Conservation (phyloP, 2,888 invertebrate genomes). For the Tipula lateralis region DNA sequence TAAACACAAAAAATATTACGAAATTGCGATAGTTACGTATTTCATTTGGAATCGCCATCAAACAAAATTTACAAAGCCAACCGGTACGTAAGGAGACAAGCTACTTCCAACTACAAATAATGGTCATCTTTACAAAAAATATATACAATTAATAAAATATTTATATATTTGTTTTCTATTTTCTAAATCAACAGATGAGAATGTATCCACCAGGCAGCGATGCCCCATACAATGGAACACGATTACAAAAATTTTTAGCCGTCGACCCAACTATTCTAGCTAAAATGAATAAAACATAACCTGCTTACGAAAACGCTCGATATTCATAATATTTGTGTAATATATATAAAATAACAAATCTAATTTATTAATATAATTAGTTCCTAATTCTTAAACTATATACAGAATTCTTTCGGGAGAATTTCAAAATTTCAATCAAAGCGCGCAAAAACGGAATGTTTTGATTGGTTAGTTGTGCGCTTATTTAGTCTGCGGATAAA, state of each 20-base stretch:
- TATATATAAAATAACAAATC: neutral
- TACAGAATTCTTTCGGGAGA: neutral
- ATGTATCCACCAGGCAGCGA: slow-evolving; percentile 64
- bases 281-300: slow-evolving; percentile 38
- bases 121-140: neutral
- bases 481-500: too few species aligned
- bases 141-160: neutral
- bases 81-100: neutral
- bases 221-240: slow-evolving; percentile 52
- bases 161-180: slow-evolving; percentile 13
- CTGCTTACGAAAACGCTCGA: neutral
- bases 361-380: slow-evolving; percentile 19
- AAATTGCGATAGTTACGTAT: neutral
- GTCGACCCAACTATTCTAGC: slow-evolving; percentile 48
- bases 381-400: slow-evolving; percentile 27
- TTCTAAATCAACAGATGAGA: slow-evolving; percentile 55
- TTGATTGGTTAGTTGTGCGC: too few species aligned
- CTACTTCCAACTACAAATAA: neutral
- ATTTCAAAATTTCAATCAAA: neutral
- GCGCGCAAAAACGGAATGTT: neutral
- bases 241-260: slow-evolving; percentile 52
- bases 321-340: neutral
- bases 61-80: neutral
- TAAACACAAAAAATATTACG: neutral
- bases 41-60: neutral